Evolutionary conservation across 2,888 invertebrate genomes (phyloP).

Genomic region (Priocnemis perturbator): DNA sequence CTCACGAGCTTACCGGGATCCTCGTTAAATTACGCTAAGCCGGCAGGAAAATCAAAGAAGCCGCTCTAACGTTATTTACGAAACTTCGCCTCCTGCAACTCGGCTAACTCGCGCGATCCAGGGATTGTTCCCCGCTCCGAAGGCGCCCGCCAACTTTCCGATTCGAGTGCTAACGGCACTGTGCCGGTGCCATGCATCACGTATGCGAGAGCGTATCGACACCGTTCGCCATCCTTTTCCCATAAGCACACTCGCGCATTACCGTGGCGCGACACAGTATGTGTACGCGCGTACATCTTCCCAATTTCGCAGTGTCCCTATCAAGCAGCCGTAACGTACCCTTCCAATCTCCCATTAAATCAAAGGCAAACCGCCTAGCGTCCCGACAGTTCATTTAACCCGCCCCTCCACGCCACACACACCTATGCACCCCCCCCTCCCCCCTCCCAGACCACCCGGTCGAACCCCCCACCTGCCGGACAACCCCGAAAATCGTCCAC

Average conservation of each 20-base stretch:
- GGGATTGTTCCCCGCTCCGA: no score
- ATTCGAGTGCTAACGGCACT: no score
- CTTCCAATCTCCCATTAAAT: constrained; percentile 50
- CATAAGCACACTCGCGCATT: no score
- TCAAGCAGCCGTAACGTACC: constrained; percentile 38
- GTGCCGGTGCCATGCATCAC: no score
- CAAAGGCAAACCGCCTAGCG: constrained; percentile 38
- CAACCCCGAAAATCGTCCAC: constrained; percentile 1
- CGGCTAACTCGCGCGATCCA: background rate
- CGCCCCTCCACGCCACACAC: constrained; percentile 9
- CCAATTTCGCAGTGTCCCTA: constrained; percentile 44
- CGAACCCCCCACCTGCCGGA: background rate
- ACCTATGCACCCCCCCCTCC: background rate
- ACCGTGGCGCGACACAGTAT: no score
- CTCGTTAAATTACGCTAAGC: constrained; percentile 32
- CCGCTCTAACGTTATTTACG: constrained; percentile 6
- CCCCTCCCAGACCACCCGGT: constrained; percentile 13
- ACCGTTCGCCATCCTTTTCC: no score
- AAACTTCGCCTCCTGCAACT: no score
- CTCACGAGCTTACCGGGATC: constrained; percentile 17
- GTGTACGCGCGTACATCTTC: constrained; percentile 24
- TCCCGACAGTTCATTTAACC: constrained; percentile 34
- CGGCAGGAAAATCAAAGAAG: constrained; percentile 4
- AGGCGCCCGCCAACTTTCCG: no score
- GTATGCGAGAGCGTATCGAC: no score